These are phyloP conservation scores for Pseudotriccus pelzelni DNA, from an alignment of 2,797 vertebrate genomes.

Conservation along the genomic window DNA sequence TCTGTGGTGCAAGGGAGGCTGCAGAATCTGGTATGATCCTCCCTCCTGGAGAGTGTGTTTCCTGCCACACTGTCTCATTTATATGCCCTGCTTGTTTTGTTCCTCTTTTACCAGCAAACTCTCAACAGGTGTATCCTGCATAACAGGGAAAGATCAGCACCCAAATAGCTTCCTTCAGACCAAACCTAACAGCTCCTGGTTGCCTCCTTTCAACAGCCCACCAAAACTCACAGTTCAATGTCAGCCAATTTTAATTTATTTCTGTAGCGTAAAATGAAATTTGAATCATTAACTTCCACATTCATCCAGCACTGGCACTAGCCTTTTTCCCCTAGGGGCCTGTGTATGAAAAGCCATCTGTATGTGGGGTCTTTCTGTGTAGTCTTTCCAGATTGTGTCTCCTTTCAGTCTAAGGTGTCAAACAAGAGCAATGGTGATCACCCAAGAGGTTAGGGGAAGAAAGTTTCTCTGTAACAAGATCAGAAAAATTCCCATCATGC, in stretches of 20 bases:
- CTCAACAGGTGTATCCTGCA: not conserved
- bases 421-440: not conserved
- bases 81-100: not conserved
- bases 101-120: conserved; percentile 18
- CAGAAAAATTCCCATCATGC: not conserved
- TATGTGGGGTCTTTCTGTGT: not conserved
- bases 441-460: not conserved
- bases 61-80: not conserved
- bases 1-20: not conserved
- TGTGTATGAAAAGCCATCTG: not conserved
- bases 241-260: conserved; percentile 22
- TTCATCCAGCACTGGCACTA: not conserved
- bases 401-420: not conserved
- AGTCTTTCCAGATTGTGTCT: not conserved
- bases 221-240: not conserved
- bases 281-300: not conserved
- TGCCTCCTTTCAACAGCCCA: conserved; percentile 11
- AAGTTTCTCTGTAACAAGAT: not conserved
- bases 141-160: not conserved
- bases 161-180: conserved; percentile 11
- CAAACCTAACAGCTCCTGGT: not conserved
- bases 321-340: not conserved
- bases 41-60: not conserved
- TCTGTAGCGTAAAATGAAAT: not conserved
- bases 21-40: not conserved